Base-by-base conservation (phyloP, 2,113 vertebrate genomes). In the Spilogale gracilis region DNA sequence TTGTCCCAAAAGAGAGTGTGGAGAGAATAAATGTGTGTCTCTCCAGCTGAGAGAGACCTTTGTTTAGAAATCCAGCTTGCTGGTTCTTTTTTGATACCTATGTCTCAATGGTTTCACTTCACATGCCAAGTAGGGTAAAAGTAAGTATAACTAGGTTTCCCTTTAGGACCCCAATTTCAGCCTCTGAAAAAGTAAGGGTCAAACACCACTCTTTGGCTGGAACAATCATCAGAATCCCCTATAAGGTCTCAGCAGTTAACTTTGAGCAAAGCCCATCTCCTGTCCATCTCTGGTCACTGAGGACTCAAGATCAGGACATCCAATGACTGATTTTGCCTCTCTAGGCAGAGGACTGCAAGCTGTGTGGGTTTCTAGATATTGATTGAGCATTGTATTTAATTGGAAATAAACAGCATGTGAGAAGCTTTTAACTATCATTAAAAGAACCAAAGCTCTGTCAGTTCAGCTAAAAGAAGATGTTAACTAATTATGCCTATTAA, bases 131-230 rank as follows among this genome's bases (percentile, higher is more conserved):
- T 81, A 71, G 80, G 82, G 56, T 25, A 73, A 94, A 92, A 96
- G 52, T 65, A 84, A 76, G 65, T 91, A 63, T 85, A 73, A 38
- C 32, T 76, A n/a, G 32, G 67, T 83, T 94, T 96, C 80, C 78
- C 67, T 80, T 84, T 76, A 74, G 20, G 63, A 96, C 69, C 69
- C 76, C 48, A 91, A 74, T 84, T 96, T 96, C 56, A 80, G 45
- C 63, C 65, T 87, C 50, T 76, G 18, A 81, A 32, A 80, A 85
- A 92, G 50, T 61, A 81, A 93, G 43, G 43, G 14, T 73, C 78
- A 94, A 83, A 43, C 4, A 85, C 56, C 58, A 56, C 38, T 52
- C 9, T 71, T 78, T 91, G 58, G 32, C 71, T 82, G 60, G 6
- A 71, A 12, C 9, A 67, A 20, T 69, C 58, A 81, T n/a, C 38